Evolutionary conservation across 92 coral and sea anemone genomes (phyloP), one percentile per base, ranked within the genome.

Genomic region (Desmophyllum pertusum): DNA sequence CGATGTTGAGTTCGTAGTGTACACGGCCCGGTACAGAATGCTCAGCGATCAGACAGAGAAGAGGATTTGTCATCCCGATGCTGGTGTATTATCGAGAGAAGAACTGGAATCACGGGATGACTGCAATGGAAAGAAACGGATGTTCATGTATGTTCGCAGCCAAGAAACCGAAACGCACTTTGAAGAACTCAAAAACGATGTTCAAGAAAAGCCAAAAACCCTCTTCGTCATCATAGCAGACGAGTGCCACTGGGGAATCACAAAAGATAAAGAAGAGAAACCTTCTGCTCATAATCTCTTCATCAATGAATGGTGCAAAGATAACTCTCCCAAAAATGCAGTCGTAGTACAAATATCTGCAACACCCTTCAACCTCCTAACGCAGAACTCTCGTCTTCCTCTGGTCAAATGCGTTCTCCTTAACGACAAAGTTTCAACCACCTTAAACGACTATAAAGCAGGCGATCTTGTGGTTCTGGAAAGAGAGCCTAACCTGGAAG

Each of bases 191-290:
- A 50, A 40, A 67, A 37, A 69, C 30, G 75, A 66, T 50, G 81
- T 85, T 67, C 55, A 51, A 7, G 75, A 69, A 40, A 65, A 53
- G 21, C 89, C 89, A n/a, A 37, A 45, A 0, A 85, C 89, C 9
- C 63, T 85, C 33, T 85, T 85, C 43, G 61, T 85, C 78, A 78
- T 85, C 38, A 40, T 85, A 43, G 89, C 89, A 27, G 89, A 85
- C 66, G 89, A 85, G 42, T 85, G 89, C 52, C 89, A 85, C 84
- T 85, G 89, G 89, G 89, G 89, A 67, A 85, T 85, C 63, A 52
- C 89, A 17, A 77, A 78, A 42, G 84, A 81, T 76, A 75, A 79
- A 45, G 76, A 36, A 13, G 75, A 77, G 39, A 84, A 84, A 67
- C 76, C 77, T n/a, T 75, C 88, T 33, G 88, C 88, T 17, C 83